Evolutionary conservation across 2,797 vertebrate genomes (phyloP).

Genomic region (Todus mexicanus): DNA sequence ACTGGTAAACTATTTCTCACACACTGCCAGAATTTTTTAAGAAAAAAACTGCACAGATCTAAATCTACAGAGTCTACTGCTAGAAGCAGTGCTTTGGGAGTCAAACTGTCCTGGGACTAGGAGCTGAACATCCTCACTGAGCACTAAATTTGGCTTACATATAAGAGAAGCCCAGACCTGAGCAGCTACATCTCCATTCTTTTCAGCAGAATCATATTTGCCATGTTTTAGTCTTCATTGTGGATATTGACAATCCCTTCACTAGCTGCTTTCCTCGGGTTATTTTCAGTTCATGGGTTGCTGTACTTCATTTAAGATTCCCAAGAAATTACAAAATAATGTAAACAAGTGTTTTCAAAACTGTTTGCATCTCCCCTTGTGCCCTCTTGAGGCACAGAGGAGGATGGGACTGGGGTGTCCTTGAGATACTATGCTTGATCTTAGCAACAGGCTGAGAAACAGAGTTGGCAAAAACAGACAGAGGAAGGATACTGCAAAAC

Average conservation of each 20-base stretch:
- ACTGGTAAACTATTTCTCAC: not conserved
- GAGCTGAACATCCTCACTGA: not conserved
- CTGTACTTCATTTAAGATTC: not conserved
- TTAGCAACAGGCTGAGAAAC: not conserved
- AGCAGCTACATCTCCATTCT: not conserved
- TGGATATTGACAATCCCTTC: not conserved
- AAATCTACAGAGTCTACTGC: not conserved
- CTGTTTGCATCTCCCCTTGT: not conserved
- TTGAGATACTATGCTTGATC: not conserved
- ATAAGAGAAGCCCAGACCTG: not conserved
- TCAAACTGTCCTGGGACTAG: not conserved
- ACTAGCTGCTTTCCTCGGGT: not conserved
- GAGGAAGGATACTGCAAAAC: not conserved
- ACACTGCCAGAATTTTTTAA: not conserved
- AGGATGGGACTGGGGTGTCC: not conserved
- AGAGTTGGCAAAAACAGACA: not conserved
- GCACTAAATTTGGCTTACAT: not conserved
- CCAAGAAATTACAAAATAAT: not conserved
- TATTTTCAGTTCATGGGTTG: not conserved
- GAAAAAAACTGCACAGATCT: not conserved
- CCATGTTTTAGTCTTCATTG: not conserved
- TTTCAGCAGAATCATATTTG: not conserved
- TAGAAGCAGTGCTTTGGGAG: not conserved
- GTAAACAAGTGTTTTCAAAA: slow-evolving; percentile 49
- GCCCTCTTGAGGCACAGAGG: slow-evolving; percentile 4